These are phyloP conservation scores for Champsocephalus esox DNA, from an alignment of 2,797 vertebrate genomes.

Conservation along the genomic window DNA sequence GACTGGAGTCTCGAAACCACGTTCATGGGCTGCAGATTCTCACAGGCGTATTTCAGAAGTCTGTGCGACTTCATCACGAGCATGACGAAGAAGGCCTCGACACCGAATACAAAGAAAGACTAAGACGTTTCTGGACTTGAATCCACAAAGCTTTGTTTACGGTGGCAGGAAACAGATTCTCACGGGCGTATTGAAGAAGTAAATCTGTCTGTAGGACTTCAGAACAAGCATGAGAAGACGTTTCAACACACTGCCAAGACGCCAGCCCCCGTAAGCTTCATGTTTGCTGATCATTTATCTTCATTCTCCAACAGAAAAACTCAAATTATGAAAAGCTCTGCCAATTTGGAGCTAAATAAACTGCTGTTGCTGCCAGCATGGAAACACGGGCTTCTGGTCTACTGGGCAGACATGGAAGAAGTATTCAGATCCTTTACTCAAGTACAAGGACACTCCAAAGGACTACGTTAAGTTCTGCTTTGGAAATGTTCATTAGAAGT, in stretches of 20 bases:
- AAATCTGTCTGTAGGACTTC: not conserved
- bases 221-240: fast-evolving
- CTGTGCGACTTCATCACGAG: too few species aligned
- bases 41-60: too few species aligned
- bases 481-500: too few species aligned
- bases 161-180: not conserved
- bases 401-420: not conserved
- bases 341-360: fast-evolving
- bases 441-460: too few species aligned
- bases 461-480: too few species aligned
- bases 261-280: not conserved
- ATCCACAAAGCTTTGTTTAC: not conserved
- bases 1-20: not conserved
- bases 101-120: too few species aligned
- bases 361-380: too few species aligned
- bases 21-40: too few species aligned
- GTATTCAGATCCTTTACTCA: too few species aligned
- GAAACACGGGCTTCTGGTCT: too few species aligned
- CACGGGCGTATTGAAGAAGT: not conserved
- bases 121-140: too few species aligned
- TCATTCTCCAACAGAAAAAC: not conserved
- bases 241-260: slow-evolving; percentile 2
- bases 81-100: too few species aligned
- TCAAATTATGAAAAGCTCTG: slow-evolving; percentile 4
- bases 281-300: slow-evolving; percentile 23